Percentiles rank a stretch among this genome's conserved stretches.
These are phyloP conservation scores for Hylomyscus alleni DNA, from an alignment of 2,797 vertebrate species.

Conservation along the genomic window DNA sequence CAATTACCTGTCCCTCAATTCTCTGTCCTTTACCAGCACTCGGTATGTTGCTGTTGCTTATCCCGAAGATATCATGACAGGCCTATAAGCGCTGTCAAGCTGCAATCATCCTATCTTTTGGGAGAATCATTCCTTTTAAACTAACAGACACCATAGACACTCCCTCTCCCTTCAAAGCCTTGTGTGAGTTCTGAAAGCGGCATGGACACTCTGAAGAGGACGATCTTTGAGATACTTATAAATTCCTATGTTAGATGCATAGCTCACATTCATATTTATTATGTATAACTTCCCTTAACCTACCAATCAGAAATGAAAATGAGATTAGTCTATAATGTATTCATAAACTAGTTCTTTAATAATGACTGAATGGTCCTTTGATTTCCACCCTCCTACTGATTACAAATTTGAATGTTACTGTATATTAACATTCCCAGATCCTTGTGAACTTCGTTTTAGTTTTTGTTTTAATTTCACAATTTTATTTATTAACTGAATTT, in stretches of 20 bases:
- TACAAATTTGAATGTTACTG: slow-evolving; percentile 71
- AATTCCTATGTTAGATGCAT: slow-evolving; percentile 56
- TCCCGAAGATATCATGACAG: slow-evolving; percentile 24
- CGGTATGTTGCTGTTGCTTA: slow-evolving; percentile 62
- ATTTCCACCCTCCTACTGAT: slow-evolving; percentile 76
- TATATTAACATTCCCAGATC: slow-evolving; percentile 71
- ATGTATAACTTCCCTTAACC: slow-evolving; percentile 63
- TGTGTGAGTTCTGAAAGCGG: not conserved
- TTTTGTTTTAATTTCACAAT: slow-evolving; percentile 74
- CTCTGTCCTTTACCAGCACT: slow-evolving; percentile 12
- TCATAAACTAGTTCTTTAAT: slow-evolving; percentile 70
- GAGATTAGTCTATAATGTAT: slow-evolving; percentile 73
- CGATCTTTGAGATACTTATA: not conserved
- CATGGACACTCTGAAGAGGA: not conserved
- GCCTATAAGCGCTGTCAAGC: not conserved
- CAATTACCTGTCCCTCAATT: slow-evolving; percentile 64
- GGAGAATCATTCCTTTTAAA: slow-evolving; percentile 11
- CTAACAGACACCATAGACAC: slow-evolving; percentile 36
- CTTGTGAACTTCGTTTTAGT: slow-evolving; percentile 36
- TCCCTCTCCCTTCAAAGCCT: not conserved
- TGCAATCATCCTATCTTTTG: slow-evolving; percentile 39
- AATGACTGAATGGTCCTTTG: slow-evolving; percentile 76
- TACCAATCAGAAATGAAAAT: slow-evolving; percentile 81
- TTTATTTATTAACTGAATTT: slow-evolving; percentile 68
- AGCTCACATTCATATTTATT: slow-evolving; percentile 72